A percentile compares a stretch with the other conserved stretches of the same genome.
These are phyloP conservation scores for Collichthys lucidus DNA, from an alignment of 2,113 vertebrate genomes.

Conservation along the genomic window DNA sequence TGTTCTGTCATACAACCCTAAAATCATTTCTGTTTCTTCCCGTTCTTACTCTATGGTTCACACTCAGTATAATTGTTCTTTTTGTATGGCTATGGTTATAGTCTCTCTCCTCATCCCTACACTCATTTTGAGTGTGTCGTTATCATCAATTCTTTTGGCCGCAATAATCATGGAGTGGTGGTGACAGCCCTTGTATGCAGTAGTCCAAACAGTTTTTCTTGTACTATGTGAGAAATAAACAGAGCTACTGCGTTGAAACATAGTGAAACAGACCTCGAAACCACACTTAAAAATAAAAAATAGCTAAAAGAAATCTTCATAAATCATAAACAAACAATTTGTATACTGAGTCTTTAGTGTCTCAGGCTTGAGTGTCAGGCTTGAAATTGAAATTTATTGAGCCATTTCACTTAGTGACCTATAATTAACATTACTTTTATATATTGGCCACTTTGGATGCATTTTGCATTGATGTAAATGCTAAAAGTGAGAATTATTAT, in stretches of 20 bases:
- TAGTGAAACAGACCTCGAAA: not conserved
- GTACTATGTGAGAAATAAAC: not conserved
- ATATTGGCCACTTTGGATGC: not conserved
- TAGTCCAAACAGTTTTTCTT: not conserved
- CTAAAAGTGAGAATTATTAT: constrained; percentile 6
- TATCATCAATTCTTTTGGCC: no score
- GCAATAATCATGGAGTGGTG: no score
- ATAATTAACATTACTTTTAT: not conserved
- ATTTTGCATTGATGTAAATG: not conserved
- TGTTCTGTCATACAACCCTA: not conserved
- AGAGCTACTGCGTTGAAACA: not conserved
- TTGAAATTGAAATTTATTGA: not conserved
- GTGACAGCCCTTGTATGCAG: no score
- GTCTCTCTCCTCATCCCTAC: no score
- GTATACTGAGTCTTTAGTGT: not conserved
- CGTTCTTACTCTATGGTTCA: no score
- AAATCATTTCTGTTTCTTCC: no score
- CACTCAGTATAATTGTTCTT: no score
- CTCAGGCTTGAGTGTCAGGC: not conserved
- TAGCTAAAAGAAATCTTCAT: no score
- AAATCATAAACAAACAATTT: not conserved
- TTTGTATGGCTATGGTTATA: no score
- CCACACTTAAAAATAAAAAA: no score
- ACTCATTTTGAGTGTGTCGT: no score
- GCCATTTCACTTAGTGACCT: not conserved